phyloP scores from a whole-genome alignment of 2,797 vertebrate genomes.

The Serranus cabrilla region DNA sequence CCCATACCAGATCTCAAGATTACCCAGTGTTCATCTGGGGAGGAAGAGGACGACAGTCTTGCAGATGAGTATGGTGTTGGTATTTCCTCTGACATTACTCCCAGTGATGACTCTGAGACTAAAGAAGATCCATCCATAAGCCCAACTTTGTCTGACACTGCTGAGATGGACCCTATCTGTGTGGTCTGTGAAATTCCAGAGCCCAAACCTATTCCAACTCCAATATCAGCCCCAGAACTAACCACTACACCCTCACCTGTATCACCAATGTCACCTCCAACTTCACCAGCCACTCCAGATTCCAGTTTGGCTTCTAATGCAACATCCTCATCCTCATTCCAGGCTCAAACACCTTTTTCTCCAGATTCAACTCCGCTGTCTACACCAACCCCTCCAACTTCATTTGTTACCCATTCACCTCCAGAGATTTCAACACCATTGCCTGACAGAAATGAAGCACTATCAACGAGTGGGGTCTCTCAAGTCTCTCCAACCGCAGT shows the following conservation, averaged over 20 bases:
- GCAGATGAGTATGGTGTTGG: constrained; percentile 86
- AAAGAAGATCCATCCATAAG: constrained; percentile 69
- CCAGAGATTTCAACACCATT: constrained; percentile 46
- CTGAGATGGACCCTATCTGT: constrained; percentile 78
- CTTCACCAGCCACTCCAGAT: constrained; percentile 81
- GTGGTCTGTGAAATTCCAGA: constrained; percentile 84
- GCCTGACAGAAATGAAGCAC: constrained; percentile 33
- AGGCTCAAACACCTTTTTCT: constrained; percentile 78
- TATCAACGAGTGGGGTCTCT: constrained; percentile 21
- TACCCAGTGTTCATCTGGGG: constrained; percentile 97
- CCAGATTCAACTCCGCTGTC: constrained; percentile 81
- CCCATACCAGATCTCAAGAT: constrained; percentile 99
- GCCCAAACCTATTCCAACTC: constrained; percentile 77
- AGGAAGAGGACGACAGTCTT: constrained; percentile 93
- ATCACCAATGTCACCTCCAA: constrained; percentile 75
- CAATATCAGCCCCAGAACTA: constrained; percentile 80
- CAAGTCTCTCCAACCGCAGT: constrained; percentile 43
- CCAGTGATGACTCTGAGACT: constrained; percentile 81
- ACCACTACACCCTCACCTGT: constrained; percentile 79
- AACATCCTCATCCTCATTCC: constrained; percentile 78
- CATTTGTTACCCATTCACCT: constrained; percentile 58
- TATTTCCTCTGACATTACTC: constrained; percentile 81
- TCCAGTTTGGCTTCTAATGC: constrained; percentile 81
- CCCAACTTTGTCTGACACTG: constrained; percentile 67
- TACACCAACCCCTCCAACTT: constrained; percentile 76